Conservation (phyloP, 2,797 vertebrate genomes). For the Pseudochirops corinnae region DNA sequence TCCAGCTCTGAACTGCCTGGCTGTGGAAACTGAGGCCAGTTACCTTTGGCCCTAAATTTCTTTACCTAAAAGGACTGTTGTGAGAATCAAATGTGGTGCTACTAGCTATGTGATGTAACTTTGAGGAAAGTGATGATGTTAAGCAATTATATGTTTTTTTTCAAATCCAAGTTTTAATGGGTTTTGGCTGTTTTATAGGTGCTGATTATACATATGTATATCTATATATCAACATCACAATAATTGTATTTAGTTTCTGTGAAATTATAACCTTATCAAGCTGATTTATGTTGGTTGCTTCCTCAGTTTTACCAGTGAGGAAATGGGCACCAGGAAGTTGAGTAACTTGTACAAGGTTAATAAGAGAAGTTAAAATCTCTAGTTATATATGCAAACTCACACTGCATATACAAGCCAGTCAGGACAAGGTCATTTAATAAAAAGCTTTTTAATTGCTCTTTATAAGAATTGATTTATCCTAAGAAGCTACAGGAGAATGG, state of each 20-base stretch:
- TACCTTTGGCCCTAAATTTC: slow-evolving; percentile 4
- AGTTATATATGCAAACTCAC: neutral
- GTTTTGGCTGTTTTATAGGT: neutral
- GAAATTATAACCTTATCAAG: neutral
- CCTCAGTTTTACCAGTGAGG: neutral
- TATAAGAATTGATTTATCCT: slow-evolving; percentile 14
- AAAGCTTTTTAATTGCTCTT: neutral
- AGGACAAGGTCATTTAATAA: neutral
- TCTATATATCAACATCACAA: neutral
- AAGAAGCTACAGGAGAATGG: slow-evolving; percentile 1
- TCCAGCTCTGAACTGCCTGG: neutral
- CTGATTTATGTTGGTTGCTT: neutral
- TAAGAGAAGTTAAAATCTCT: slow-evolving; percentile 33
- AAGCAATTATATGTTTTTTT: neutral
- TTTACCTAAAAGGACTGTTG: neutral
- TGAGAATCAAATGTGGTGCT: neutral
- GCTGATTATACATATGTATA: neutral
- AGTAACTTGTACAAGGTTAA: neutral
- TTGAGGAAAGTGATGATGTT: neutral
- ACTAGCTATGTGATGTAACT: neutral
- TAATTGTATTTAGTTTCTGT: neutral
- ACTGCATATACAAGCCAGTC: neutral
- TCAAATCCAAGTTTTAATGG: neutral
- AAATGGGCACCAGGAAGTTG: slow-evolving; percentile 5
- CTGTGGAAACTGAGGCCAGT: neutral